Evolutionary conservation across 37 sponge, comb jelly and placozoan genomes (phyloP).

Genomic region (Corticium candelabrum): DNA sequence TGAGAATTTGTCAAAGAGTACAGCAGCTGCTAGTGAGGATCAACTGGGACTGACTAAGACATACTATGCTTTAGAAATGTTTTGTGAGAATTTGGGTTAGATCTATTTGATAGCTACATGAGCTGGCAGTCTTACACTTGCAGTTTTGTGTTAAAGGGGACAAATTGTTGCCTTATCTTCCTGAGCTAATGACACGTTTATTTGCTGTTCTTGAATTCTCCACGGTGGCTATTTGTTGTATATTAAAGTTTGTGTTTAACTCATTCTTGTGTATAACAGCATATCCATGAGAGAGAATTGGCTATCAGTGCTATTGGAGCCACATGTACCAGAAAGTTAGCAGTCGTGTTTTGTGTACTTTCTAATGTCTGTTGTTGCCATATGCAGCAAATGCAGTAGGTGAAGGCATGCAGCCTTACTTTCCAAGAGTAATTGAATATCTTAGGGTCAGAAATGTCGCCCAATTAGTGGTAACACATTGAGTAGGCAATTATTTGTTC

Average conservation of each 20-base stretch:
- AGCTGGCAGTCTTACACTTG: too few relatives aligned
- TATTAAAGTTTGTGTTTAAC: too few relatives aligned
- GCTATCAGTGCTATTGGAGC: conserved; percentile 88
- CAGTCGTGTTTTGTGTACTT: not conserved
- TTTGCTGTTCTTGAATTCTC: conserved; percentile 11
- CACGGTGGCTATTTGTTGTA: not conserved
- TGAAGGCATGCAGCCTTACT: conserved; percentile 58
- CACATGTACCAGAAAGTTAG: conserved; percentile 19
- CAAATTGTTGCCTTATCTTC: conserved; percentile 32
- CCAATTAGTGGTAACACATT: not conserved
- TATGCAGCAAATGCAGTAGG: conserved; percentile 71
- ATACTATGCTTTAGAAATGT: conserved; percentile 91
- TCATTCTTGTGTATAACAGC: too few relatives aligned
- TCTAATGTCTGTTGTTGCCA: not conserved
- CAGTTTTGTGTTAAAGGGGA: not conserved
- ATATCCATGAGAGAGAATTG: conserved; percentile 36
- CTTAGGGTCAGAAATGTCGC: conserved; percentile 32
- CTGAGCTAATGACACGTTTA: conserved; percentile 15
- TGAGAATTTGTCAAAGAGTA: not conserved
- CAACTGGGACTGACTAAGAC: conserved; percentile 52
- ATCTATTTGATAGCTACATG: not conserved
- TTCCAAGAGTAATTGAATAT: conserved; percentile 41
- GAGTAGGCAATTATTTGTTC: too few relatives aligned
- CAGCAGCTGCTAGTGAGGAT: not conserved
- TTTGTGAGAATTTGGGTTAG: conserved; percentile 80